Conservation (phyloP, 1,140 invertebrate species). For the Eubasilissa regina region DNA sequence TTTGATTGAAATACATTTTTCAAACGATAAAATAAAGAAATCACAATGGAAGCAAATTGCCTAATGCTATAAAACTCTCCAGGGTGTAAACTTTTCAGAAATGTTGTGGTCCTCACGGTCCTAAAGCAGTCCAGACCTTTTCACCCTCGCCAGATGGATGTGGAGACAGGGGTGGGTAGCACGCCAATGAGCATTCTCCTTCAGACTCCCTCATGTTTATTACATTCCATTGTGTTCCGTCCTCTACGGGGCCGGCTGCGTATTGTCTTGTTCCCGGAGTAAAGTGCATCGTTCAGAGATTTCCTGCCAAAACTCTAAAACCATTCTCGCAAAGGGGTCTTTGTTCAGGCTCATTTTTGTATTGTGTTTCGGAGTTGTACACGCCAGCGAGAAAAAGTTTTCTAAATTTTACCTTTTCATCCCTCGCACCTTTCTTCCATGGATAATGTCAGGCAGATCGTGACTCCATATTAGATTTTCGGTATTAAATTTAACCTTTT, state of each 20-base stretch:
- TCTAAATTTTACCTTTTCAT: too few species aligned
- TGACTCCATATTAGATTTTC: too few species aligned
- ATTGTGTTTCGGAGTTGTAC: too few species aligned
- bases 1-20: too few species aligned
- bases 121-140: constrained; percentile 18
- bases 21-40: too few species aligned
- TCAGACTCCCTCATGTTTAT: constrained; percentile 31
- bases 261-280: constrained; percentile 24
- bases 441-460: too few species aligned
- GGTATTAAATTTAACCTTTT: too few species aligned
- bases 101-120: background rate
- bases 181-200: constrained; percentile 23
- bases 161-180: background rate
- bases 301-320: constrained; percentile 6
- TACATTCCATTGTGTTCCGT: constrained; percentile 28
- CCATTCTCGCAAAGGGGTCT: background rate
- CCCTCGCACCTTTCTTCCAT: too few species aligned
- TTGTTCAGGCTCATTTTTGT: background rate
- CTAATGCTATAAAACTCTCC: background rate
- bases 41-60: too few species aligned
- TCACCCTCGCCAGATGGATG: background rate
- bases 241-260: constrained; percentile 9
- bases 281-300: constrained; percentile 36
- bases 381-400: too few species aligned
- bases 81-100: background rate